Evolutionary conservation across 2,888 invertebrate species (phyloP).

Genomic region (Timandra comae): DNA sequence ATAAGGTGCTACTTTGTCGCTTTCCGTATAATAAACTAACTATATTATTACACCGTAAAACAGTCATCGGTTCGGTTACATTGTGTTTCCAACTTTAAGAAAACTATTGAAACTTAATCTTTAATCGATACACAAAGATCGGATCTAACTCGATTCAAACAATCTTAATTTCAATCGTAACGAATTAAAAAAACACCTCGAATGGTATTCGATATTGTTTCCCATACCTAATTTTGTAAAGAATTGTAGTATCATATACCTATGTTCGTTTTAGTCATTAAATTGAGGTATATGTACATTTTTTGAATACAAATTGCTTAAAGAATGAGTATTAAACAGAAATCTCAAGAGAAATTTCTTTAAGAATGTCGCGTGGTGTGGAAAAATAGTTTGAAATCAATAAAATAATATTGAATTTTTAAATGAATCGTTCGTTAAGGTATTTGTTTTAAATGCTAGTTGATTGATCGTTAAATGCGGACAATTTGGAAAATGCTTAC

Average conservation of each 20-base stretch:
- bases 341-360: conserved; percentile 2
- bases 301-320: background rate
- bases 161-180: conserved; percentile 33
- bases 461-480: conserved; percentile 3
- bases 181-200: conserved; percentile 28
- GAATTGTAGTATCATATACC: background rate
- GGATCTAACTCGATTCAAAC: conserved; percentile 25
- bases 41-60: conserved; percentile 27
- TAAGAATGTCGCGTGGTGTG: background rate
- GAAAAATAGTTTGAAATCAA: conserved; percentile 3
- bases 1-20: conserved; percentile 10
- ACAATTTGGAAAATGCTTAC: background rate
- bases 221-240: conserved; percentile 10
- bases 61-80: conserved; percentile 6
- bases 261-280: background rate
- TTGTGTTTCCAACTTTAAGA: conserved; percentile 11
- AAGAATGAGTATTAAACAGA: conserved; percentile 2
- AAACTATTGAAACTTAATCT: conserved; percentile 27
- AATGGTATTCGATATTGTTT: conserved; percentile 16
- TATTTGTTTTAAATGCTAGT: background rate
- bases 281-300: background rate
- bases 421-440: conserved; percentile 1
- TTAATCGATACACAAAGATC: conserved; percentile 26
- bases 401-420: conserved; percentile 10
- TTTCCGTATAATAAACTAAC: conserved; percentile 38